Evolutionary conservation across 2,888 invertebrate species (phyloP).

Genomic region (Drosophila austrosaltans): DNA sequence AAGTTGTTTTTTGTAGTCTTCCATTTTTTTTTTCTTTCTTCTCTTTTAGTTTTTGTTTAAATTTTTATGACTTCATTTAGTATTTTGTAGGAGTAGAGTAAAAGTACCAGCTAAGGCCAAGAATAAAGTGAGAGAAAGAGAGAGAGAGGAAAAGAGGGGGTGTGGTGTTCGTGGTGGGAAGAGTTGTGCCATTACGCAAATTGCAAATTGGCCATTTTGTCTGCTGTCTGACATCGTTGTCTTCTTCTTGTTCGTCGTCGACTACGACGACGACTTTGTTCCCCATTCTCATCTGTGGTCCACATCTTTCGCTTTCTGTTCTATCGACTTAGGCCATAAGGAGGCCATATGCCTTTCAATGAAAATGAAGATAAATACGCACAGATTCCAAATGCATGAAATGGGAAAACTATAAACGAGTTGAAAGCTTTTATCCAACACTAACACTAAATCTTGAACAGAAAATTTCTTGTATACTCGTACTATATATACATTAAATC

Average conservation of each 20-base stretch:
- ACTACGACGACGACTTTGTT: not conserved
- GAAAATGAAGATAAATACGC: constrained; percentile 53
- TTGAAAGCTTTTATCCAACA: not conserved
- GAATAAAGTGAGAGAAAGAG: constrained; percentile 20
- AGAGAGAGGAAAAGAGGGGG: not conserved
- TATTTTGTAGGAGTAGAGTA: constrained; percentile 30
- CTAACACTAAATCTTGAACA: not conserved
- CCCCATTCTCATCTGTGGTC: not conserved
- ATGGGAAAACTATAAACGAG: constrained; percentile 18
- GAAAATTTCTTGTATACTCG: not conserved
- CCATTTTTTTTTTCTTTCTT: constrained; percentile 1
- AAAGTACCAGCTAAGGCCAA: not conserved
- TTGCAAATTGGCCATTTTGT: constrained; percentile 66
- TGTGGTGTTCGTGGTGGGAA: constrained; percentile 4
- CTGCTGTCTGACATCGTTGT: constrained; percentile 46
- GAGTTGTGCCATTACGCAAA: constrained; percentile 63
- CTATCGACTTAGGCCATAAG: constrained; percentile 45
- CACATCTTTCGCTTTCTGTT: constrained; percentile 6
- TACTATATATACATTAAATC: not conserved
- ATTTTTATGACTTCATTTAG: constrained; percentile 72
- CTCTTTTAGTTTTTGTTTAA: constrained; percentile 55
- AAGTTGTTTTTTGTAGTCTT: constrained; percentile 56
- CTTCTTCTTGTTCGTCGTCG: not conserved
- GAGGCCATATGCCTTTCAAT: constrained; percentile 42
- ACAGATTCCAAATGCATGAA: constrained; percentile 36